Base-by-base conservation (phyloP, 2,888 invertebrate genomes). In the Hypercompe scribonia region DNA sequence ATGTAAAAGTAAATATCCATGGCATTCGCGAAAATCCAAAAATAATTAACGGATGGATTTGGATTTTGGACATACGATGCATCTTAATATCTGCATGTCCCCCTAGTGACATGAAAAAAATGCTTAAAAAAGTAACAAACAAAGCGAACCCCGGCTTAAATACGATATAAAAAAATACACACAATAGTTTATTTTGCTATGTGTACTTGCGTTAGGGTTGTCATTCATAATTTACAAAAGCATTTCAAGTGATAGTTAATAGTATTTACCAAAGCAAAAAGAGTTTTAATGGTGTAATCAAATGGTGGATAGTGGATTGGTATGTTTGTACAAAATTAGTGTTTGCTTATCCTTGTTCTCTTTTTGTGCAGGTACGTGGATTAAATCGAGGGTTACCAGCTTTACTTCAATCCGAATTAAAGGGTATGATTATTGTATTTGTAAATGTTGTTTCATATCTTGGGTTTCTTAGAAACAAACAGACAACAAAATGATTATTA, bases 261-360 rank as follows among this genome's bases (percentile, higher is more conserved):
- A 61, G 70, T 84, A 77, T 85, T 83, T 82, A 71, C 65, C 74
- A 73, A 76, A 77, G 69, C 72, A 75, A 78, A 84, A 79, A 80
- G 36, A 69, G 68, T 77, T 82, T 81, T 80, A 84, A 84, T 84
- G 80, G 78, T 77, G 75, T 74, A 80, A 76, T 78, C 79, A 79
- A 84, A 84, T 81, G 78, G 79, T 85, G 77, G 78, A 77, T 75
- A 72, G 79, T 74, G 73, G 76, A 81, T 78, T 69, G 73, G 50
- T 11, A 61, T 72, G 61, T 75, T 67, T 83, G 72, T 73, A 63
- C 33, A 28, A 28, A 11, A 63, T 58, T 68, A 1, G 21, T 74
- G 70, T 82, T 68, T 82, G 78, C 75, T 78, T 76, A 72, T 42
- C 36, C 28, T 31, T 18, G 7, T 61, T 67, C 66, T 72, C 10